These are phyloP conservation scores for Julus scanicus DNA, from an alignment of 2,888 invertebrate genomes.

Conservation along the genomic window DNA sequence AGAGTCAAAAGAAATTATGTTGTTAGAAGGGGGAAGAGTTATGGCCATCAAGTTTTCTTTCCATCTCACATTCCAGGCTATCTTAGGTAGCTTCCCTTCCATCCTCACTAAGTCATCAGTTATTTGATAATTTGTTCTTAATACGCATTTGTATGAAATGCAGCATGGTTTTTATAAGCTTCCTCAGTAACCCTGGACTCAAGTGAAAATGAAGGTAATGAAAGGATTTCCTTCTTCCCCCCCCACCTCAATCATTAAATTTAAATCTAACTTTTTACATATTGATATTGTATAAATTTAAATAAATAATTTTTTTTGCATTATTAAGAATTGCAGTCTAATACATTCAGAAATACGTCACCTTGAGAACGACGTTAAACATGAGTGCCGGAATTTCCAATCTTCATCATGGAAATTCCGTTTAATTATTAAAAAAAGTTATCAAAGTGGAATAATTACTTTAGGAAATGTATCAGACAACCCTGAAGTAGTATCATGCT, in stretches of 20 bases:
- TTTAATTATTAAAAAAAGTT: no score
- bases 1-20: slow-evolving; percentile 51
- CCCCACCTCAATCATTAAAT: neutral
- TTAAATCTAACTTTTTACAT: neutral
- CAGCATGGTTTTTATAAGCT: neutral
- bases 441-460: no score
- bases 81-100: neutral
- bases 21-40: slow-evolving; percentile 15
- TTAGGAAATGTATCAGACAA: no score
- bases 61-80: neutral
- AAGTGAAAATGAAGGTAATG: neutral
- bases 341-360: no score
- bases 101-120: neutral
- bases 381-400: no score
- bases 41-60: neutral
- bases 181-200: neutral
- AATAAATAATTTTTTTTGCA: slow-evolving; percentile 2
- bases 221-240: neutral
- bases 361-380: no score
- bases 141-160: neutral
- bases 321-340: neutral
- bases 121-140: neutral
- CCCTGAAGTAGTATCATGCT: no score
- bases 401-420: no score
- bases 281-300: slow-evolving; percentile 1